Evolutionary conservation across 2,888 invertebrate genomes (phyloP).

Genomic region (Cephus pulcher): DNA sequence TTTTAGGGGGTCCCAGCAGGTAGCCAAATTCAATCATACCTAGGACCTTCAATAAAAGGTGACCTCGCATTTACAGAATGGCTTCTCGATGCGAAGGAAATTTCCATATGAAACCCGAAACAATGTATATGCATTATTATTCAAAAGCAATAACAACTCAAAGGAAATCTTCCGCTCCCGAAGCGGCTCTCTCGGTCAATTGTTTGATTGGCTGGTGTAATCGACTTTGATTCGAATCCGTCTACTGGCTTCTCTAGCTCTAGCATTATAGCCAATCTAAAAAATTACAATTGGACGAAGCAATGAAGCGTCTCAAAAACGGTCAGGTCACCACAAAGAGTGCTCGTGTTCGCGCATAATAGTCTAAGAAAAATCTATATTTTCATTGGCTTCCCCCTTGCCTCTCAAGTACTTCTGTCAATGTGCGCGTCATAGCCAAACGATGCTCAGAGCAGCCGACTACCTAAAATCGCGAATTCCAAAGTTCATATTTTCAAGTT

Average conservation of each 20-base stretch:
- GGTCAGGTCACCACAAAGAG: too few relatives aligned
- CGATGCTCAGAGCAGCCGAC: too few relatives aligned
- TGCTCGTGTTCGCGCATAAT: not conserved
- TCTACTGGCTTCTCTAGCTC: not conserved
- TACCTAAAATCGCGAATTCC: not conserved
- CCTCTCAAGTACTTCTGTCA: not conserved
- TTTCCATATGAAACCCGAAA: not conserved
- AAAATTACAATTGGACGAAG: not conserved
- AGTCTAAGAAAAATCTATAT: not conserved
- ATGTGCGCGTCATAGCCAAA: not conserved
- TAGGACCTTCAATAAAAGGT: not conserved
- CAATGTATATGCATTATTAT: not conserved
- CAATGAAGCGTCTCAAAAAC: not conserved
- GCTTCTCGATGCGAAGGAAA: not conserved
- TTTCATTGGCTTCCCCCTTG: not conserved
- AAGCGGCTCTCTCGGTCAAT: constrained; percentile 17
- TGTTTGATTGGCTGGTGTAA: constrained; percentile 22
- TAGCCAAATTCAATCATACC: not conserved
- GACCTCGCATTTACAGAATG: not conserved
- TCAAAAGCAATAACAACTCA: not conserved
- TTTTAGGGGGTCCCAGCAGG: not conserved
- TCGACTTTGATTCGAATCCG: constrained; percentile 17
- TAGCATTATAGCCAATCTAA: not conserved
- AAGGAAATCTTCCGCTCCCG: constrained; percentile 20
- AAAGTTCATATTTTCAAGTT: not conserved